Evolutionary conservation across 2,797 vertebrate genomes (phyloP).

Genomic region (Xiphophorus birchmanni): DNA sequence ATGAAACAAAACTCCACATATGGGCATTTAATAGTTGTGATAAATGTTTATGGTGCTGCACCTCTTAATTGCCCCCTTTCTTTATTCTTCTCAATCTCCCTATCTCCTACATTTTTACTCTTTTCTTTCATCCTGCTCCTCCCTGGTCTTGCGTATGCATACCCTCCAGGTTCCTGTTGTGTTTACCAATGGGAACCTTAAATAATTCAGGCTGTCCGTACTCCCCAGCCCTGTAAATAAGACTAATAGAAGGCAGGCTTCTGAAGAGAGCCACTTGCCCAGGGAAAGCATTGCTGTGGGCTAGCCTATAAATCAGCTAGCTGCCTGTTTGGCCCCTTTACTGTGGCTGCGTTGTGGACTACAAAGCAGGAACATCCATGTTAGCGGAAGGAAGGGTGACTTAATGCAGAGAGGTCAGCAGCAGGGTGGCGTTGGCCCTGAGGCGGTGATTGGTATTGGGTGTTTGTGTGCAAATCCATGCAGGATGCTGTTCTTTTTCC

Average conservation of each 20-base stretch:
- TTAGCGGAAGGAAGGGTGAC: constrained; percentile 54
- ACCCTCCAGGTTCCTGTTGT: constrained; percentile 49
- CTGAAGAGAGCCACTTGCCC: constrained; percentile 68
- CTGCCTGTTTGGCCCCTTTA: constrained; percentile 55
- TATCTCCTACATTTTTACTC: constrained; percentile 26
- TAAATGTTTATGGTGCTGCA: constrained; percentile 62
- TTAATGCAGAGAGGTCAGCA: constrained; percentile 57
- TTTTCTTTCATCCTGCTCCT: constrained; percentile 18
- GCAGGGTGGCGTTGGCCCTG: constrained; percentile 23
- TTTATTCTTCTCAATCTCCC: constrained; percentile 13
- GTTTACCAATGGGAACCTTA: constrained; percentile 63
- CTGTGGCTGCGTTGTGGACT: constrained; percentile 42
- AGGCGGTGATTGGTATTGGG: constrained; percentile 26
- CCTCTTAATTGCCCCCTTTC: constrained; percentile 50
- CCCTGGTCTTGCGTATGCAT: not conserved
- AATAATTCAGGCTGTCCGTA: constrained; percentile 68
- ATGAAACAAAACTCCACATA: constrained; percentile 51
- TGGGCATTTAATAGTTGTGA: constrained; percentile 59
- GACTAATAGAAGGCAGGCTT: constrained; percentile 67
- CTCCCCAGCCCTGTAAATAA: constrained; percentile 73
- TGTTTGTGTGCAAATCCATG: constrained; percentile 35
- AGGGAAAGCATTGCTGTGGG: constrained; percentile 63
- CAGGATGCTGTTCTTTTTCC: constrained; percentile 7
- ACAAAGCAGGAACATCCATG: constrained; percentile 38
- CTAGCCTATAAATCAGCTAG: constrained; percentile 67